A percentile compares a stretch with the other conserved stretches of the same genome.
Evolutionary conservation across 2,888 invertebrate species (phyloP).

Genomic region (Tetragonisca angustula): DNA sequence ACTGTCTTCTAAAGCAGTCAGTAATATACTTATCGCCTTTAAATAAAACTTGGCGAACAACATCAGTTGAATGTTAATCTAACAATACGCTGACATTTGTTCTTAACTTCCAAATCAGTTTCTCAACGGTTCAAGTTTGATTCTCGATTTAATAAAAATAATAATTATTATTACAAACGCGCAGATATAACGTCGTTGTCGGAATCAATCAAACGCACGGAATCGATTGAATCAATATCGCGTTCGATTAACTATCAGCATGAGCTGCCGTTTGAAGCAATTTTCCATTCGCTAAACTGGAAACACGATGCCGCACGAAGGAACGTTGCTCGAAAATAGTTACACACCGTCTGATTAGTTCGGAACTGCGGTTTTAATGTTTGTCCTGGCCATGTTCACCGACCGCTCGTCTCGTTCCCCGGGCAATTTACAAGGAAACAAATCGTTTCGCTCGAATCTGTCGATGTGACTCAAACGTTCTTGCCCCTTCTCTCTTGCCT

Average conservation of each 20-base stretch:
- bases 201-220: neutral
- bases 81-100: neutral
- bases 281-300: neutral
- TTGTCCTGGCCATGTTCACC: conserved; percentile 27
- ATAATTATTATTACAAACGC: neutral
- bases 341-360: conserved; percentile 61
- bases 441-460: conserved; percentile 22
- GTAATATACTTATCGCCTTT: too few species aligned
- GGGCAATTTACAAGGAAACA: conserved; percentile 42
- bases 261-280: neutral
- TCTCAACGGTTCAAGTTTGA: neutral
- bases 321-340: conserved; percentile 48
- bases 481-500: neutral
- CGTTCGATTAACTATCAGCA: conserved; percentile 17
- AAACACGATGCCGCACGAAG: neutral
- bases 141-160: neutral
- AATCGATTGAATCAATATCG: conserved; percentile 2
- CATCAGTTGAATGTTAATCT: too few species aligned
- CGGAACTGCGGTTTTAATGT: conserved; percentile 60
- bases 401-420: conserved; percentile 2
- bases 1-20: too few species aligned
- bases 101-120: neutral
- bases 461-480: conserved; percentile 25
- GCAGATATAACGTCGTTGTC: neutral
- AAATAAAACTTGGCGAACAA: too few species aligned